Base-by-base conservation (phyloP, 2,888 invertebrate species). In the Trisateles emortualis region DNA sequence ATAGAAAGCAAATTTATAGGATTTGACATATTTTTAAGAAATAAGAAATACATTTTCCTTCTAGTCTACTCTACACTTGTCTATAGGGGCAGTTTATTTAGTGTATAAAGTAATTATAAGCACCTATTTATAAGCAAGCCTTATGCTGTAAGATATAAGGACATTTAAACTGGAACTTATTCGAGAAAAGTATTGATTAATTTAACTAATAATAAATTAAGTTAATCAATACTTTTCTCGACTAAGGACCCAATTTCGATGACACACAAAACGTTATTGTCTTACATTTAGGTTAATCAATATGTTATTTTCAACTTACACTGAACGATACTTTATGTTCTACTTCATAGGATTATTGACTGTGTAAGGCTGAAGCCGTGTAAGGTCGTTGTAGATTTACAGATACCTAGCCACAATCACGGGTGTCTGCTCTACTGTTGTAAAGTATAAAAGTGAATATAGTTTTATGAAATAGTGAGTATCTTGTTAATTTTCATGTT, bases 321-420 rank as follows among this genome's bases (percentile, higher is more conserved):
- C 36, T 39, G 40, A 9, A 38, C 38, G 39, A 49, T 57, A 59
- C 56, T 64, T 40, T 47, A 50, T 58, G 61, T 46, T 66, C 52
- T 46, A 52, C 61, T 67, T 69, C 68, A 68, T 65, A 70, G 76
- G 75, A 70, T 65, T 64, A 70, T 49, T 33, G 57, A 49, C 64
- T 39, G 51, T 52, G 59, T 52, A 40, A 33, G 54, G 46, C 64
- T 59, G 68, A 69, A 69, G 68, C 68, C 68, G 61, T 70, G 47
- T 67, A 69, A 69, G 61, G 67, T 55, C 55, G 51, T 19, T 46
- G 56, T 63, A 45, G 54, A 59, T 67, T 52, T 44, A 53, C 45
- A 52, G 45, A 58, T 58, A 19, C 5, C 1, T 26, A 52, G 26
- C 36, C 53, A 48, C 50, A 64, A 53, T 58, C 43, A 64, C 58